Conservation (phyloP, 2,888 invertebrate species). For the Tanaodytes sp. region DNA sequence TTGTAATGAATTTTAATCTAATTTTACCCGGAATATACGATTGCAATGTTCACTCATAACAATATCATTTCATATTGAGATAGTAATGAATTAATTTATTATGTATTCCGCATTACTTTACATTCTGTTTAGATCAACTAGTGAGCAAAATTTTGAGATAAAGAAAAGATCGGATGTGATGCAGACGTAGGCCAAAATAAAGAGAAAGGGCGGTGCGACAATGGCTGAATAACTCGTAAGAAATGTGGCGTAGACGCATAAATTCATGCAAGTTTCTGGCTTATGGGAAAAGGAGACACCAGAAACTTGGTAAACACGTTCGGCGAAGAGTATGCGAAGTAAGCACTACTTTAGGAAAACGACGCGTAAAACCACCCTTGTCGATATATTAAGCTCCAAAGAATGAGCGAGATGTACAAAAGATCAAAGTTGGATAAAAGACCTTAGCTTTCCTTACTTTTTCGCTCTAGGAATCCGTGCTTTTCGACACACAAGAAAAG, state of each 20-base stretch:
- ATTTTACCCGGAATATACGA: too few species aligned
- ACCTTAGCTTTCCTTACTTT: conserved; percentile 25
- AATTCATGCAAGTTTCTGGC: conserved; percentile 60
- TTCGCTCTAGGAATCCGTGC: conserved; percentile 30
- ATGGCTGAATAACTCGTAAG: conserved; percentile 26
- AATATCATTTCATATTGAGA: too few species aligned
- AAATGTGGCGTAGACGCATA: conserved; percentile 50
- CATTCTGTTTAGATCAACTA: too few species aligned
- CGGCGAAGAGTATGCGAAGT: conserved; percentile 49
- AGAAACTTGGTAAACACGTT: conserved; percentile 53
- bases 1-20: too few species aligned
- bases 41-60: too few species aligned
- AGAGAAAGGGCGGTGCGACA: conserved; percentile 12
- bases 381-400: conserved; percentile 59
- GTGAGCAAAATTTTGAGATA: too few species aligned
- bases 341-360: conserved; percentile 55
- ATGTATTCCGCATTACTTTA: too few species aligned
- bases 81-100: too few species aligned
- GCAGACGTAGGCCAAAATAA: too few species aligned
- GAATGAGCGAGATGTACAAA: conserved; percentile 34
- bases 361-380: conserved; percentile 56
- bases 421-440: conserved; percentile 42
- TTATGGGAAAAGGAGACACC: conserved; percentile 35
- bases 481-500: conserved; percentile 11
- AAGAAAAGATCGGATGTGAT: too few species aligned